A percentile compares a stretch with the other conserved stretches of the same genome.
These are phyloP conservation scores for Burhinus bistriatus DNA, from an alignment of 2,113 vertebrate genomes.

Conservation along the genomic window DNA sequence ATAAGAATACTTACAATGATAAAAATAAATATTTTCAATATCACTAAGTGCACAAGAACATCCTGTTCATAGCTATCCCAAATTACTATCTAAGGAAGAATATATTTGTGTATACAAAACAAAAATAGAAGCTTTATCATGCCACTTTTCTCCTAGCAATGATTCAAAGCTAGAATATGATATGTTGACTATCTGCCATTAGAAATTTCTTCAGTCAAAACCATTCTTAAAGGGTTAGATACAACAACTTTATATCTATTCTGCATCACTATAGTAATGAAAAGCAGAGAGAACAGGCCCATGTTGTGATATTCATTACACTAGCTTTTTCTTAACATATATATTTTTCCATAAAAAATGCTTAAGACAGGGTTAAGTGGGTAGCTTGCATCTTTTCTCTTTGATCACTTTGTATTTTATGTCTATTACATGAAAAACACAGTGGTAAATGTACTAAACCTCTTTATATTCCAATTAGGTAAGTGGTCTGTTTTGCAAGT, in stretches of 20 bases:
- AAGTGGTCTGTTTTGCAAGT: background rate
- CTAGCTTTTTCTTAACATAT: background rate
- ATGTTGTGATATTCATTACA: background rate
- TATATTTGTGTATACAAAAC: background rate
- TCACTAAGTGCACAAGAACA: background rate
- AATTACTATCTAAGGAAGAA: background rate
- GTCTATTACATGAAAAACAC: background rate
- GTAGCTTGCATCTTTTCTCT: background rate
- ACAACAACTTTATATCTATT: background rate
- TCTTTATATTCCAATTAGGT: background rate
- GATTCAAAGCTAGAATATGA: background rate
- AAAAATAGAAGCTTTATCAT: background rate
- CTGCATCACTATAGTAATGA: background rate
- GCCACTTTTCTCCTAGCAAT: background rate
- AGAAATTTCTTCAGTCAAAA: background rate
- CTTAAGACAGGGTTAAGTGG: background rate
- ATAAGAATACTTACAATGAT: background rate
- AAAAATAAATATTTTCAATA: background rate
- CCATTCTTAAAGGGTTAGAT: background rate
- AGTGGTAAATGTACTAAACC: background rate
- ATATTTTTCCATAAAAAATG: background rate
- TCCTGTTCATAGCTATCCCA: background rate
- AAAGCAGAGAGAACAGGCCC: background rate
- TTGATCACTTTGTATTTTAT: background rate
- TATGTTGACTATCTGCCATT: background rate